Evolutionary conservation across 2,888 invertebrate species (phyloP).

Genomic region (Dugesia japonica): DNA sequence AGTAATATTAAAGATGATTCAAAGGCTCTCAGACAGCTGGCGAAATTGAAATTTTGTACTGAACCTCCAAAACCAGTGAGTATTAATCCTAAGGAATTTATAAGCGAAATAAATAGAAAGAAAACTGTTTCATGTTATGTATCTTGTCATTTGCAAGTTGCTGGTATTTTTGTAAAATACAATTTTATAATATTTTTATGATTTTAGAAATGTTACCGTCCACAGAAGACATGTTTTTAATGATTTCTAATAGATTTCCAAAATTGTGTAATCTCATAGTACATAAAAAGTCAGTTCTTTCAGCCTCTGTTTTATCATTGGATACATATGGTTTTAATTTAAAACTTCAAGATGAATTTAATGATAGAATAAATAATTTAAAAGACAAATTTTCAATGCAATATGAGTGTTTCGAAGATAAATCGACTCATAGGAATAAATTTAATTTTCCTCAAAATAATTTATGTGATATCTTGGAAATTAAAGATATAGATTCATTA

Average conservation of each 20-base stretch:
- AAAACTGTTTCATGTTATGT: background rate
- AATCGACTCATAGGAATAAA: background rate
- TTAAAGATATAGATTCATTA: constrained; percentile 29
- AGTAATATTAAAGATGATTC: background rate
- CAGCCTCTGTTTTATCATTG: background rate
- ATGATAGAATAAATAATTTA: background rate
- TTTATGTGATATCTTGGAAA: constrained; percentile 17
- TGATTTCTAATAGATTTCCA: background rate
- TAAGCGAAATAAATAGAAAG: constrained; percentile 21
- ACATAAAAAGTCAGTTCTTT: background rate
- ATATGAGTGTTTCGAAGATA: background rate
- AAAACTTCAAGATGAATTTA: background rate
- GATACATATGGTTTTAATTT: background rate
- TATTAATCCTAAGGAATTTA: constrained; percentile 28
- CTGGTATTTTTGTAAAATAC: background rate
- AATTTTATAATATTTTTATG: background rate
- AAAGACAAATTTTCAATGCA: background rate
- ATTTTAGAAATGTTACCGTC: background rate
- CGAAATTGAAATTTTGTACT: constrained; percentile 27
- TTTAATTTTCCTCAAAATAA: background rate
- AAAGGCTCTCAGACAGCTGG: background rate
- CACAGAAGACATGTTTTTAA: background rate
- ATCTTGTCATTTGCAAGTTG: background rate
- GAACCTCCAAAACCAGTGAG: constrained; percentile 29
- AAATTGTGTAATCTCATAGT: background rate